Base-by-base conservation (phyloP, 1,140 invertebrate species). In the Eciton burchellii region DNA sequence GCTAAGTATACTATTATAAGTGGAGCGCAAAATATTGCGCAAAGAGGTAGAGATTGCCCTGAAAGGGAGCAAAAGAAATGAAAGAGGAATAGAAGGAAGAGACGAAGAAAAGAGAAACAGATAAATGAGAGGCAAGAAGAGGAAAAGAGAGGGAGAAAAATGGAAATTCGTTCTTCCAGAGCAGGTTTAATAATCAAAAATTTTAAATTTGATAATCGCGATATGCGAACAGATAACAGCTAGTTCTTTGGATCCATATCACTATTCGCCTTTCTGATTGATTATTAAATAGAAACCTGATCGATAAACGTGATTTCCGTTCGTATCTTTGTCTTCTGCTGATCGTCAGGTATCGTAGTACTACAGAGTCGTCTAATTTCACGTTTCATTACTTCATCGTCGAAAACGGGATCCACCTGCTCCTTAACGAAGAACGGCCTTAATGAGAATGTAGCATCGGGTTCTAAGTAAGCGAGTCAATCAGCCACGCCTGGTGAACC, bases 401-500 rank as follows among this genome's bases (percentile, higher is more conserved):
- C 41, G n/a, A 68, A 12, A 59, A n/a, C 45, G 9, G 8, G 12
- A 57, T 19, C n/a, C 49, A 49, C 24, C 26, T 62, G 26, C 21
- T 41, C 16, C 81, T 70, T 74, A 73, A 86, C 76, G 54, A 73
- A 73, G 35, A 41, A 60, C 62, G 24, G 29, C 19, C 26, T 86
- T 86, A 70, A 86, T 86, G 85, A 86, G 68, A 86, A 84, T 70
- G 81, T 49, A 24, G 70, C 62, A 14, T 71, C 66, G 82, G 57
- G 76, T 84, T 70, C 52, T 84, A 73, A 52, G 68, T 86, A 86
- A 86, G 60, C 83, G 52, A 74, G 68, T 86, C 81, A 86, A 86
- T 84, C 56, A 49, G 29, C 43, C 68, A 85, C 76, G 79, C 68
- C 68, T 86, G 76, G 72, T 68, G 49, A 79, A 79, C 65, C 26